Evolutionary conservation across 1,140 invertebrate species (phyloP), one percentile per base, ranked within the genome.

Genomic region (Pollicipes pollicipes): DNA sequence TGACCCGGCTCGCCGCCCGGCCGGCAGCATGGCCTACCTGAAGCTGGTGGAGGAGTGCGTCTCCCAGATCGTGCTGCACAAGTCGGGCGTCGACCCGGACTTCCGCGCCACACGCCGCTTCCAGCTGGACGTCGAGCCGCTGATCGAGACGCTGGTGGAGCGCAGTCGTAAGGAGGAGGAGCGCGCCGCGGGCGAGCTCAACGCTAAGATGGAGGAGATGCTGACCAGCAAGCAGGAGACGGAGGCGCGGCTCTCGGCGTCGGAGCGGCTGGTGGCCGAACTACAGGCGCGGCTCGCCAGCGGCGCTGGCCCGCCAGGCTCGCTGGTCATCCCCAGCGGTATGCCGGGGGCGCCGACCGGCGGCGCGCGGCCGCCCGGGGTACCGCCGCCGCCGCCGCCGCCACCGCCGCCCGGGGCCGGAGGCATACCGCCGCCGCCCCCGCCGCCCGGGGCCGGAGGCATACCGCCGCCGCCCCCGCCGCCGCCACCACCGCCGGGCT

Each of bases 11-110:
- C n/a, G n/a, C n/a, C n/a, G n/a, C n/a, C n/a, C n/a, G n/a, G n/a
- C n/a, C n/a, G 17, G 75, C 78, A 94, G 94, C 77, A 87, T 90
- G 27, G 92, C 95, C 0, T 98, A 97, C 80, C 98, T 93, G 81
- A 95, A 96, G 78, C 79, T 99, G 17, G 95, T 98, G 76, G 96
- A 98, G 80, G 95, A 98, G 82, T 97, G 94, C 79, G 85, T 98
- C 17, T 91, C 93, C 0, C 95, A 98, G 83, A 96, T 99, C 76
- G 93, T 98, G 0, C 82, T 98, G 30, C 93, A 97, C 78, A 90
- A 91, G 78, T 91, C 88, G 75, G 95, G 95, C 13, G 88, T 88
- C 77, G 96, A 99, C 83, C 96, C 96, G 0, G 96, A 98, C 82
- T 98, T 98, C 77, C 86, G 85, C 70, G 72, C 75, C 64, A 76